Percentiles rank a stretch among this genome's conserved stretches.
Conservation (phyloP, 2,797 vertebrate genomes). For the Phataginus tetradactyla region DNA sequence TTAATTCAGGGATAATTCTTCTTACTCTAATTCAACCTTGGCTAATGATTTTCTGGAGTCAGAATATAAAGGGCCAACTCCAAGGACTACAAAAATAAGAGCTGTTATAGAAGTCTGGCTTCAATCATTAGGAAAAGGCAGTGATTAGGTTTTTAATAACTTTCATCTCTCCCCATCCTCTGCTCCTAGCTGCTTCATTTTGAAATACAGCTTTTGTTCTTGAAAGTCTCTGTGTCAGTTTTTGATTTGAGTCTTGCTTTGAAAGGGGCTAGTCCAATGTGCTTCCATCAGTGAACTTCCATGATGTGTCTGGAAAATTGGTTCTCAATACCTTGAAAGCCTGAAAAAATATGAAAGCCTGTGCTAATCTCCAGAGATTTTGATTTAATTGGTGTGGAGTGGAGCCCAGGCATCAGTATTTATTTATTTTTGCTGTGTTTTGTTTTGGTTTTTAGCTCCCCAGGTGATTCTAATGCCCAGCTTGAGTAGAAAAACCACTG, state of each 20-base stretch:
- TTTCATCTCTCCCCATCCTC: not conserved
- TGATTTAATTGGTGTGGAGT: constrained; percentile 43
- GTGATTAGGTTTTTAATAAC: not conserved
- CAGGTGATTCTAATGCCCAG: constrained; percentile 60
- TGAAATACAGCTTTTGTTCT: not conserved
- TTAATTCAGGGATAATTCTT: not conserved
- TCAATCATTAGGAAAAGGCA: not conserved
- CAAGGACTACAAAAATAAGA: not conserved
- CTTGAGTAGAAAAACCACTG: constrained; percentile 68
- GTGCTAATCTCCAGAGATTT: not conserved
- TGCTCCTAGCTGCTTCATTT: not conserved
- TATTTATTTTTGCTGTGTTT: not conserved
- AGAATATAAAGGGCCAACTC: not conserved
- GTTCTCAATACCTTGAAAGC: not conserved
- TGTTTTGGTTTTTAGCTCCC: constrained; percentile 36
- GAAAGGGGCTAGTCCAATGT: not conserved
- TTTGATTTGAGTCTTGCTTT: constrained; percentile 6
- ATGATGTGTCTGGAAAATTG: not conserved
- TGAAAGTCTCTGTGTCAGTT: not conserved
- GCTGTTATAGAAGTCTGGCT: not conserved
- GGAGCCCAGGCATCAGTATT: not conserved
- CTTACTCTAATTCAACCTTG: not conserved
- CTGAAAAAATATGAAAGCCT: not conserved
- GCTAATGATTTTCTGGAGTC: not conserved
- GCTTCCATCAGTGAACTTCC: not conserved